phyloP scores from a whole-genome alignment of 2,797 vertebrate species.

The Steatocranus sp. region DNA sequence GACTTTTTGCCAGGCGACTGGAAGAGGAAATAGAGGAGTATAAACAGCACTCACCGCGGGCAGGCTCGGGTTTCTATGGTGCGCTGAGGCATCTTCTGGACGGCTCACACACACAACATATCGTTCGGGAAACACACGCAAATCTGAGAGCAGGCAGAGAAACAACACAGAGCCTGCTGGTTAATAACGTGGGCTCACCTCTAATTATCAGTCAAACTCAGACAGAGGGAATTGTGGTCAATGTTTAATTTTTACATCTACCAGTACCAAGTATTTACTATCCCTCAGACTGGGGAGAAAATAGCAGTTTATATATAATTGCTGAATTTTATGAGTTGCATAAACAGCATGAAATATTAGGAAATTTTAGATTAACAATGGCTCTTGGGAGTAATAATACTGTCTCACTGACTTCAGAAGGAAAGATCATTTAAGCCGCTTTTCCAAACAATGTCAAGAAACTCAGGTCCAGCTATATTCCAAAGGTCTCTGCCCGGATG shows the following conservation, averaged over 20 bases:
- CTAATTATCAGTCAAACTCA: constrained; percentile 53
- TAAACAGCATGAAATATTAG: constrained; percentile 49
- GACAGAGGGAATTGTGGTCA: constrained; percentile 51
- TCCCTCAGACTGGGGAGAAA: constrained; percentile 40
- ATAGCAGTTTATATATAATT: constrained; percentile 48
- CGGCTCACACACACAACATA: constrained; percentile 87
- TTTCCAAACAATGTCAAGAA: background rate
- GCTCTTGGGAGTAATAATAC: constrained; percentile 12
- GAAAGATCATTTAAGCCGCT: background rate
- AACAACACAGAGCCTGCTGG: constrained; percentile 42
- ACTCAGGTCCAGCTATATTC: background rate
- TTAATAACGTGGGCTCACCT: constrained; percentile 61
- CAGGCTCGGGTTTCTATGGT: constrained; percentile 66
- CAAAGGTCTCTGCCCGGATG: background rate
- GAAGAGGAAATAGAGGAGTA: constrained; percentile 72
- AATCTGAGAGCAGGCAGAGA: constrained; percentile 71
- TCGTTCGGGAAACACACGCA: constrained; percentile 88
- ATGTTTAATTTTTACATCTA: constrained; percentile 44
- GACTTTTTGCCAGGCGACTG: constrained; percentile 67
- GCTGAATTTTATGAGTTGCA: constrained; percentile 44
- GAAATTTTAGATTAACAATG: constrained; percentile 26
- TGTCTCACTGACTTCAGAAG: constrained; percentile 25
- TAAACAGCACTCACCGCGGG: constrained; percentile 74
- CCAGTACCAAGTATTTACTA: constrained; percentile 54
- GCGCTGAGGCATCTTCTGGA: constrained; percentile 70